Evolutionary conservation across 2,797 vertebrate species (phyloP), one percentile per base, ranked within the genome.

Genomic region (Paguma larvata): DNA sequence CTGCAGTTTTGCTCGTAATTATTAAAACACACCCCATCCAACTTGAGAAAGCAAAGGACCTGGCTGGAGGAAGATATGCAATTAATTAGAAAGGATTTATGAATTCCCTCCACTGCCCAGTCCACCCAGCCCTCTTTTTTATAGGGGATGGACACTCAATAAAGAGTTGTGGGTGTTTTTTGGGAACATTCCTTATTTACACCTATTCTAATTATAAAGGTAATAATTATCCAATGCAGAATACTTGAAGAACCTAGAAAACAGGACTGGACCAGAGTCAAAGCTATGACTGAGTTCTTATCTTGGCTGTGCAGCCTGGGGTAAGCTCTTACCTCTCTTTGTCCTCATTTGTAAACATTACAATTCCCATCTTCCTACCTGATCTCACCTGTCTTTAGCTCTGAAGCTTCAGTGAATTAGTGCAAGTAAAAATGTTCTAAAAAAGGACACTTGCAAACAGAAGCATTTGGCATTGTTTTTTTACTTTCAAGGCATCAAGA

Each of bases 41-140:
- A 4, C 19, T 56, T 34, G 48, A 80, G 59, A 48, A 92, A 78
- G 27, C 27, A 1, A 62, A 75, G 65, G 83, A 12, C 27, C 30
- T 14, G 65, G 2, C 19, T 13, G 14, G 30, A 59, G n/a, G 14
- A 75, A 78, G 30, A 38, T 53, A 27, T n/a, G 2, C 63, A 44
- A 10, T 48, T 15, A 38, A 15, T 12, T 11, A 21, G n/a, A 32
- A 84, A 75, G 12, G 53, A 15, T 16, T 67, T 56, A 15, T 48
- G 46, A 3, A 38, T 1, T 2, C 0, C 70, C 30, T 46, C 23
- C 4, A 5, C 38, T 13, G 27, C 32, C 25, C 3, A 0, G 4
- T 6, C 4, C 13, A 32, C 44, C 56, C 83, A 19, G 23, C 30
- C 0, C 25, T 56, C 73, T 23, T 6, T 30, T 89, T 63, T 18